Evolutionary conservation across 2,113 vertebrate species (phyloP).

Genomic region (Aramus guarauna): DNA sequence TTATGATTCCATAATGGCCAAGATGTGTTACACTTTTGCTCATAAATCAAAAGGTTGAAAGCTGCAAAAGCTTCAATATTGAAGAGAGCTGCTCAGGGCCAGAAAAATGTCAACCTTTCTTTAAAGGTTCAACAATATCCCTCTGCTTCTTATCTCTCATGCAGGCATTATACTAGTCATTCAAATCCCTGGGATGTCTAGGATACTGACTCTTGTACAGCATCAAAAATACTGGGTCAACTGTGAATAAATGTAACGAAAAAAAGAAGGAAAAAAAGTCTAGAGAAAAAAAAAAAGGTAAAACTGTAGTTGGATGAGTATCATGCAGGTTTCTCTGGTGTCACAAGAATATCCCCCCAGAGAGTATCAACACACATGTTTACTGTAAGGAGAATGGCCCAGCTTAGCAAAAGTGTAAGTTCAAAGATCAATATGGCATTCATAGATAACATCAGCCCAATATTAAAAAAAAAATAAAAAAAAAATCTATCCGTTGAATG

Average conservation of each 20-base stretch:
- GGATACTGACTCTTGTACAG: constrained; percentile 40
- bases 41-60: constrained; percentile 70
- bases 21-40: constrained; percentile 56
- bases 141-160: constrained; percentile 68
- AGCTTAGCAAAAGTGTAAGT: neutral
- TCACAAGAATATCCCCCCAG: neutral
- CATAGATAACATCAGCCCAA: neutral
- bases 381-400: constrained; percentile 13
- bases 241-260: constrained; percentile 50
- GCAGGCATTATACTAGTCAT: constrained; percentile 65
- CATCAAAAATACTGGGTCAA: constrained; percentile 68
- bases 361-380: neutral
- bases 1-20: constrained; percentile 65
- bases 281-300: neutral
- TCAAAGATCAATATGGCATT: neutral
- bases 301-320: neutral
- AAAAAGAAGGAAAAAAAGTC: neutral
- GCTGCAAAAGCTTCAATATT: constrained; percentile 65
- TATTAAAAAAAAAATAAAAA: neutral
- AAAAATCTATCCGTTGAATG: neutral
- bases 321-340: constrained; percentile 10
- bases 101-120: constrained; percentile 71
- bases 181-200: constrained; percentile 68
- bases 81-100: constrained; percentile 63
- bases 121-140: constrained; percentile 69